These are phyloP conservation scores for Leucopternis melanops DNA, from an alignment of 2,113 vertebrate genomes.

Conservation along the genomic window DNA sequence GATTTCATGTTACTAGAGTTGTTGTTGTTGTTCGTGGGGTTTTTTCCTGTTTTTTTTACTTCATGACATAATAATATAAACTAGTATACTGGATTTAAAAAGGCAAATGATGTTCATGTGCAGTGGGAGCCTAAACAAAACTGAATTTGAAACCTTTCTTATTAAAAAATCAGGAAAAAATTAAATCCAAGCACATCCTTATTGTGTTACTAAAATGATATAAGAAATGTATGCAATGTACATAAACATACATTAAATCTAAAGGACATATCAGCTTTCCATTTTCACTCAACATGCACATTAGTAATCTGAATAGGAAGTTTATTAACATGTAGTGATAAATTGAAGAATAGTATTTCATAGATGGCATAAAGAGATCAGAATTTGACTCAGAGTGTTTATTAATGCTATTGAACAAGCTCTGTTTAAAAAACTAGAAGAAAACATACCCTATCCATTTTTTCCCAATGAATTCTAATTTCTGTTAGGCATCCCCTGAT, in stretches of 20 bases:
- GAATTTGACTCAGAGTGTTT: not conserved
- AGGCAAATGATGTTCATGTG: not conserved
- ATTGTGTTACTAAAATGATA: not conserved
- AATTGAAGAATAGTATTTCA: not conserved
- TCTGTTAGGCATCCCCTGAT: not conserved
- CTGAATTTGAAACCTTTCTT: not conserved
- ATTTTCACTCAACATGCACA: not conserved
- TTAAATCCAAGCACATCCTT: not conserved
- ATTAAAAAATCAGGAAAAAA: not conserved
- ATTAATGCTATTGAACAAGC: not conserved
- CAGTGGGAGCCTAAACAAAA: not conserved
- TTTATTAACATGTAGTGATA: not conserved
- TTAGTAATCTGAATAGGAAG: not conserved
- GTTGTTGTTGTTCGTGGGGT: not conserved
- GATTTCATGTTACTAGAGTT: conserved; percentile 47
- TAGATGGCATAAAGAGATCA: not conserved
- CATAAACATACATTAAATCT: not conserved
- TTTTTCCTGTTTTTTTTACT: not conserved
- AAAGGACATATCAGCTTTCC: not conserved
- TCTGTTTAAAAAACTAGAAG: not conserved
- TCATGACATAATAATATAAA: not conserved
- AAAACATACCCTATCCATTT: not conserved
- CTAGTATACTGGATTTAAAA: not conserved
- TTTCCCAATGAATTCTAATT: not conserved
- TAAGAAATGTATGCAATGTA: not conserved